A percentile compares a stretch with the other conserved stretches of the same genome.
phyloP scores from a whole-genome alignment of 2,797 vertebrate genomes.

The Cryptoprocta ferox region DNA sequence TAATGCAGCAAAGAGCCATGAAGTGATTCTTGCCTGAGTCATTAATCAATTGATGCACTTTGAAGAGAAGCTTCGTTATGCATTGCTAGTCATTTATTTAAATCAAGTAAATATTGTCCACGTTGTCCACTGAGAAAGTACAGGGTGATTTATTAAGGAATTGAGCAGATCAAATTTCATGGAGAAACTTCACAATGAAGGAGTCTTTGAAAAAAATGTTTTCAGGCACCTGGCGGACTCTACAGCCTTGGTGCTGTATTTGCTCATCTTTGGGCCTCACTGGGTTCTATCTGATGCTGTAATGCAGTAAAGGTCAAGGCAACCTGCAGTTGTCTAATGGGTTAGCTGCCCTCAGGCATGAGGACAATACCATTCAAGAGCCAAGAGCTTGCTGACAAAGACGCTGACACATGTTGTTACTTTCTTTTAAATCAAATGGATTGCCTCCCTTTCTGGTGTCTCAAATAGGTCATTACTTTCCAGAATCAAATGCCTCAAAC shows the following conservation, averaged over 20 bases:
- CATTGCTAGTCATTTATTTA: slow-evolving; percentile 66
- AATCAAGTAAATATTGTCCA: slow-evolving; percentile 60
- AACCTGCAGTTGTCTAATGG: not conserved
- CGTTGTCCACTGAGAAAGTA: slow-evolving; percentile 38
- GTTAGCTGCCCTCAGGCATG: not conserved
- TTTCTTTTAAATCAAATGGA: not conserved
- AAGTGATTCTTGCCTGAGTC: slow-evolving; percentile 40
- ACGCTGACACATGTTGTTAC: not conserved
- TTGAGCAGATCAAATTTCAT: slow-evolving; percentile 30
- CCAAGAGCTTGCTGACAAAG: not conserved
- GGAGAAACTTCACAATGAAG: slow-evolving; percentile 54
- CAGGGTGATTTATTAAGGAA: slow-evolving; percentile 55
- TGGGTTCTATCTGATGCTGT: not conserved
- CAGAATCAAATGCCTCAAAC: not conserved
- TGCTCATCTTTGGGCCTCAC: not conserved
- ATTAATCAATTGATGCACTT: slow-evolving; percentile 61
- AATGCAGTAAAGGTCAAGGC: not conserved
- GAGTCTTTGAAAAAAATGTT: not conserved
- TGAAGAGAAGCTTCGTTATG: slow-evolving; percentile 51
- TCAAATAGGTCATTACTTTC: not conserved
- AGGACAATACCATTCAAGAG: not conserved
- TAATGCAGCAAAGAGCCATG: slow-evolving; percentile 25
- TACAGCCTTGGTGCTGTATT: not conserved
- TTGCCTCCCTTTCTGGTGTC: not conserved
- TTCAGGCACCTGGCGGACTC: not conserved